phyloP scores from a whole-genome alignment of 2,113 vertebrate species.

The Misgurnus anguillicaudatus region DNA sequence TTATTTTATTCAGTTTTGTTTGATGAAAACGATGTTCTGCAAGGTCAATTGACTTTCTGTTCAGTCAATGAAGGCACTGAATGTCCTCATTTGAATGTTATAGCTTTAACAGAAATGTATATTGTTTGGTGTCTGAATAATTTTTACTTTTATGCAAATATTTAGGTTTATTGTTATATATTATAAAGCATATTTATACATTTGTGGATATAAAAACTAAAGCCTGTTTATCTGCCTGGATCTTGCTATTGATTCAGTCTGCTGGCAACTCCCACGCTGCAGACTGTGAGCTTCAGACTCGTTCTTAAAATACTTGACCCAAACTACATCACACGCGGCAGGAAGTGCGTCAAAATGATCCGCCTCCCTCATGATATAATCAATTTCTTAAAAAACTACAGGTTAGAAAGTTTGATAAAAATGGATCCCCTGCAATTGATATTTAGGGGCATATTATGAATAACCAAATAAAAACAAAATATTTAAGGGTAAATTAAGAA shows the following conservation, averaged over 20 bases:
- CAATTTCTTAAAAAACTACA: background rate
- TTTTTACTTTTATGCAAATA: too few species aligned
- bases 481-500: too few species aligned
- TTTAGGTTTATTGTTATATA: background rate
- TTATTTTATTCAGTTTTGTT: background rate
- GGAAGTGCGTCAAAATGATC: constrained; percentile 21
- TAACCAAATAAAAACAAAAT: too few species aligned
- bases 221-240: background rate
- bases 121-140: background rate
- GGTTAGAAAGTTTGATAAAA: background rate
- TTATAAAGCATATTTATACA: background rate
- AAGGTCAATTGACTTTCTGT: background rate
- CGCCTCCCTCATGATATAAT: background rate
- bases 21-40: background rate
- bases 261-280: constrained; percentile 1
- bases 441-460: too few species aligned
- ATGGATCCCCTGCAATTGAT: too few species aligned
- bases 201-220: background rate
- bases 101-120: too few species aligned
- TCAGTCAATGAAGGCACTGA: background rate
- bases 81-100: constrained; percentile 8
- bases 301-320: constrained; percentile 42
- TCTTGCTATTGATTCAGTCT: constrained; percentile 5
- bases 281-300: background rate
- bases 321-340: constrained; percentile 29